These are phyloP conservation scores for Halichoerus grypus DNA, from an alignment of 2,113 vertebrate genomes.

Conservation along the genomic window DNA sequence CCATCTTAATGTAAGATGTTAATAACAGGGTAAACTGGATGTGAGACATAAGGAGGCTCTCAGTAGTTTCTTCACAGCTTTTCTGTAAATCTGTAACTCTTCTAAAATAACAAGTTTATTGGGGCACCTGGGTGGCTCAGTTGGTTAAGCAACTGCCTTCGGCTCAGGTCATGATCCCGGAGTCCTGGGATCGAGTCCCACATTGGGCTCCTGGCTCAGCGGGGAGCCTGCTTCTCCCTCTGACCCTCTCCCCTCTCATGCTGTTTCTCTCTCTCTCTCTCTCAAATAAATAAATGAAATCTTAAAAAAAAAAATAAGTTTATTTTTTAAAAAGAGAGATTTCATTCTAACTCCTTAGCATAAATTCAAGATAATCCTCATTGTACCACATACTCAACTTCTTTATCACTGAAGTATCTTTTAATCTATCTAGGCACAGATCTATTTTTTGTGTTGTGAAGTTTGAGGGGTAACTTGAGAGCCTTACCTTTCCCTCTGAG, in stretches of 20 bases:
- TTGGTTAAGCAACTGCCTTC: too few relatives aligned
- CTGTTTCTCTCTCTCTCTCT: too few relatives aligned
- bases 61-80: neutral
- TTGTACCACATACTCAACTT: neutral
- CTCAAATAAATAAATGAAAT: too few relatives aligned
- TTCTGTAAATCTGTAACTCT: neutral
- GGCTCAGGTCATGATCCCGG: too few relatives aligned
- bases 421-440: neutral
- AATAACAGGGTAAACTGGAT: neutral
- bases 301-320: neutral
- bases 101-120: neutral
- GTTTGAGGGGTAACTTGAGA: neutral
- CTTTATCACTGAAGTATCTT: neutral
- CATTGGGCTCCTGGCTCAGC: too few relatives aligned
- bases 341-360: neutral
- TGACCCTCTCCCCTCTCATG: too few relatives aligned
- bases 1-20: neutral
- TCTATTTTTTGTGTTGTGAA: neutral
- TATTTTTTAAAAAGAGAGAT: neutral
- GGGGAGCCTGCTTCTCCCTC: too few relatives aligned
- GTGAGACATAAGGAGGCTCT: neutral
- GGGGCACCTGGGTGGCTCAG: too few relatives aligned
- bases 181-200: too few relatives aligned
- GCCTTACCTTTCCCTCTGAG: neutral
- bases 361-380: neutral